Evolutionary conservation across 2,888 invertebrate genomes (phyloP), one percentile per base, ranked within the genome.

Genomic region (Ophion slaviceki): DNA sequence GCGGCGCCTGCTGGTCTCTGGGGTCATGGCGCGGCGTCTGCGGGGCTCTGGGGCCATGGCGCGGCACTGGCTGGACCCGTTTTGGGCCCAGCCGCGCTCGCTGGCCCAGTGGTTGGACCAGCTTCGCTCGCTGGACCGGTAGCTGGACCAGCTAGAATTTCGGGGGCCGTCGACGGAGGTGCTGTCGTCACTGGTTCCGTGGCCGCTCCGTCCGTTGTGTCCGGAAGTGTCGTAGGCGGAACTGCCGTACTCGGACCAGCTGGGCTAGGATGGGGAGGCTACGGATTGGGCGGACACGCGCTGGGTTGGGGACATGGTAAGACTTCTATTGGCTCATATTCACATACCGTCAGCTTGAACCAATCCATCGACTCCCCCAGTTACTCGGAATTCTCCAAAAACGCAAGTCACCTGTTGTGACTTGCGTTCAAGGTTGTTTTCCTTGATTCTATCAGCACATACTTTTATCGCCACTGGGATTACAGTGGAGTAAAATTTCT

Each of bases 111-210:
- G 2, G 88, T 89, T 0, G 93, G 93, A 77, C 92, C 93, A 0
- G 86, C 91, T 0, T 88, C 91, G 0, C 90, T 93, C 0, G 90
- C 93, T 14, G 93, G 93, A 72, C 93, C 93, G 0, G 89, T 87
- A 0, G 89, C 88, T 0, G 93, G 93, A 80, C 93, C 93, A 4
- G 91, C 92, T 14, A 90, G 90, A 32, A 87, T 93, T 59, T 93
- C 93, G 10, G 93, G 93, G 8, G 93, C 93, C 11, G 93, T 94
- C 11, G 93, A 93, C 47, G 92, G 91, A 10, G 93, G 93, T 1
- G 93, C 93, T 10, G 87, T 92, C n/a, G 93, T 94, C 11, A 93
- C 93, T 47, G 93, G 93, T 61, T 89, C 93, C 32, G 93, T 94
- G 2, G 92, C 93, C 62, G 93, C 92, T 74, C 93, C 93, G 1